A percentile compares a stretch with the other conserved stretches of the same genome.
These are phyloP conservation scores for Pristionchus exspectatus DNA, from an alignment of 2,888 invertebrate species.

Conservation along the genomic window DNA sequence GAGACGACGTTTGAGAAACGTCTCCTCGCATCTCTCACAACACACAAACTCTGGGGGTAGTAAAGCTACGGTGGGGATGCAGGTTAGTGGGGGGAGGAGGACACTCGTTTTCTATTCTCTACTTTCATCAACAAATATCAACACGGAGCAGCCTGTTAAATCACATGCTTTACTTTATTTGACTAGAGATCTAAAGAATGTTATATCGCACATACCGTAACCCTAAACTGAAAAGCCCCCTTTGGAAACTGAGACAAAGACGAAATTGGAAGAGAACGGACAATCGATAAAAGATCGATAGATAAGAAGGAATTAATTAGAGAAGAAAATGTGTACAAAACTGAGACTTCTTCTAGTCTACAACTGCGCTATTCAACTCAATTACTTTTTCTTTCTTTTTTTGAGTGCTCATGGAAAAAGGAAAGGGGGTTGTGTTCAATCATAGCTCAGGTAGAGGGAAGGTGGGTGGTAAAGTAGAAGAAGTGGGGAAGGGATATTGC, in stretches of 20 bases:
- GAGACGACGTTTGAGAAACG: conserved; percentile 1
- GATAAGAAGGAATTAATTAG: neutral
- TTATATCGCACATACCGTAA: neutral
- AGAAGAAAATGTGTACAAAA: neutral
- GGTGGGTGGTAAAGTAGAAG: conserved; percentile 46
- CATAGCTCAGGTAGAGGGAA: neutral
- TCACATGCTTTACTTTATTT: conserved; percentile 17
- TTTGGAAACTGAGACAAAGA: conserved; percentile 33
- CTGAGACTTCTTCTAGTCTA: neutral
- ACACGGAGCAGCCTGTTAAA: conserved; percentile 41
- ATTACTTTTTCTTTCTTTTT: neutral
- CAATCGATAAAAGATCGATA: conserved; percentile 45
- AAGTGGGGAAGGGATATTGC: neutral
- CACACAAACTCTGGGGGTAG: conserved; percentile 26
- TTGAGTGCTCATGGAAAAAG: conserved; percentile 27
- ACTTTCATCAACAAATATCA: conserved; percentile 6
- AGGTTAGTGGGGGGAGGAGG: conserved; percentile 24
- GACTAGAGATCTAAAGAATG: neutral
- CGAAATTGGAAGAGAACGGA: conserved; percentile 41
- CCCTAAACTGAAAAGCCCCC: conserved; percentile 25
- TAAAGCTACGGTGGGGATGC: conserved; percentile 35
- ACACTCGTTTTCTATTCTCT: neutral
- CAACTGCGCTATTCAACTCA: neutral
- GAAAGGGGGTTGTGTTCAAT: neutral
- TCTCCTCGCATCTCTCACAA: conserved; percentile 4